These are phyloP conservation scores for Pseudorectes ferrugineus DNA, from an alignment of 2,113 vertebrate genomes.

Conservation along the genomic window DNA sequence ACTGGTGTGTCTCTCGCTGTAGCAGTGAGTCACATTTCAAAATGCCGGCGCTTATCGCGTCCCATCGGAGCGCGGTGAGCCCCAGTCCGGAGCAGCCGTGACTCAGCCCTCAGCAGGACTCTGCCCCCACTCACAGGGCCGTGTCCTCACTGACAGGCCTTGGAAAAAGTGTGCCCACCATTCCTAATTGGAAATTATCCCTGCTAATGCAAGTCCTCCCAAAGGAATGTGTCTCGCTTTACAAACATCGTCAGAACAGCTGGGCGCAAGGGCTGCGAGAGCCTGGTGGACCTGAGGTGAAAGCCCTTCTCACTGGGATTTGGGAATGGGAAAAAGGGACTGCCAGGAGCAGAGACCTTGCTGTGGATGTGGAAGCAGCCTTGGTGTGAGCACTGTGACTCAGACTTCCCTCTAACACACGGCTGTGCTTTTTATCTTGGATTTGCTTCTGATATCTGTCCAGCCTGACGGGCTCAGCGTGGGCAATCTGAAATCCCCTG, in stretches of 20 bases:
- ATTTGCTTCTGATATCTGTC: neutral
- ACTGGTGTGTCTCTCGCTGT: neutral
- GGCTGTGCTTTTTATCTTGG: neutral
- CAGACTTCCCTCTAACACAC: neutral
- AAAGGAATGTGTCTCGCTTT: fast-evolving
- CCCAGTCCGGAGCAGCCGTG: fast-evolving
- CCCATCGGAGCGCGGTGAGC: neutral
- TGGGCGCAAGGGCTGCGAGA: fast-evolving
- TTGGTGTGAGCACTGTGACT: neutral
- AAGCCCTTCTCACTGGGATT: fast-evolving
- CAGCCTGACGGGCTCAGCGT: neutral
- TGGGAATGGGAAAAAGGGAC: neutral
- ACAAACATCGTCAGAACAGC: fast-evolving
- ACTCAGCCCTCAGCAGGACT: neutral
- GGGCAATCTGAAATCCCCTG: neutral
- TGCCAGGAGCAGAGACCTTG: neutral
- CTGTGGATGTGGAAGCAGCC: neutral
- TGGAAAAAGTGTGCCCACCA: neutral
- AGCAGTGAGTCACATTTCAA: neutral
- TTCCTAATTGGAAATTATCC: neutral
- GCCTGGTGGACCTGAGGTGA: neutral
- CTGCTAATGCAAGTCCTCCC: neutral
- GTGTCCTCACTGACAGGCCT: neutral
- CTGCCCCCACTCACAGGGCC: neutral
- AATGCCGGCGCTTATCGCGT: neutral